These are phyloP conservation scores for Schizaphis graminum DNA, from an alignment of 2,888 invertebrate genomes.

Conservation along the genomic window DNA sequence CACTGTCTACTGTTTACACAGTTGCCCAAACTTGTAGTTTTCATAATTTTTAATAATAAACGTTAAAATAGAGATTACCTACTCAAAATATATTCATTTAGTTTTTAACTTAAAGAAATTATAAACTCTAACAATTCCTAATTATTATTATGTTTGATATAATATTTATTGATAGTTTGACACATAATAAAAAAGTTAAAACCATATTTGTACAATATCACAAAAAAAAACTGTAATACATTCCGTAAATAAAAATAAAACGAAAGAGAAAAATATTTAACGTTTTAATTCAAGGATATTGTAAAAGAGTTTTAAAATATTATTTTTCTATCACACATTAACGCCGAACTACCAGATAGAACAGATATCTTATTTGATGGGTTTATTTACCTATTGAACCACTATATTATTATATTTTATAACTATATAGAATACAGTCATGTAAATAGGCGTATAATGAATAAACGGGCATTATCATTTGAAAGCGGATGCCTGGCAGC, in stretches of 20 bases:
- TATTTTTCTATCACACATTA: neutral
- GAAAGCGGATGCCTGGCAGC: conserved; percentile 17
- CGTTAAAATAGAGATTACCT: neutral
- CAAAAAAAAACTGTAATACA: neutral
- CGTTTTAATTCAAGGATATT: neutral
- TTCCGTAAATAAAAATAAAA: neutral
- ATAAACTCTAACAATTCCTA: neutral
- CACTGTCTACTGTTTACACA: neutral
- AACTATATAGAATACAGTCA: neutral
- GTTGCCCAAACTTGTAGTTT: neutral
- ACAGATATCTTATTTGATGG: neutral
- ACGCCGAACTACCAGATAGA: neutral
- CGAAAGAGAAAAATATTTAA: neutral
- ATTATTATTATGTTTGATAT: neutral
- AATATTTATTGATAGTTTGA: neutral
- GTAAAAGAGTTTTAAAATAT: neutral
- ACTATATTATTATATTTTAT: neutral
- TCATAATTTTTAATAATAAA: neutral
- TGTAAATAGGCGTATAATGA: neutral
- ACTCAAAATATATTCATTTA: neutral
- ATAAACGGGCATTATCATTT: conserved; percentile 2
- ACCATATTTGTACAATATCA: neutral
- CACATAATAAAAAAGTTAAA: neutral
- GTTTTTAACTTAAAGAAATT: neutral
- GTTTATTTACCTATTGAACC: conserved; percentile 26